Conservation (phyloP, 2,888 invertebrate genomes). For the Synanthedon myopaeformis region DNA sequence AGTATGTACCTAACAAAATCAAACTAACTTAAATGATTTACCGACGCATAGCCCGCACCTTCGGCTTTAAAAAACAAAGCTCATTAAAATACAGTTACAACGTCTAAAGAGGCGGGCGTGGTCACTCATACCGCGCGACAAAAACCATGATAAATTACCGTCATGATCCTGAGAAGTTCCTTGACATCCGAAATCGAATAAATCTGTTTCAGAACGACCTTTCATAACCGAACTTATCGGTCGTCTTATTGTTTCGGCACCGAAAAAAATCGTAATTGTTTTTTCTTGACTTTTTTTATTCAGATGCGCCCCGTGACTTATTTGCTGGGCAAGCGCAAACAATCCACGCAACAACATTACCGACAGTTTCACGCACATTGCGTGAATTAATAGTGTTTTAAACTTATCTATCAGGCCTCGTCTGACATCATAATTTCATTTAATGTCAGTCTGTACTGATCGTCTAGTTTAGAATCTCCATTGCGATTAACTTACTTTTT, state of each 20-base stretch:
- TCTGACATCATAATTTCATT: too few relatives aligned
- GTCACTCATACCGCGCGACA: slow-evolving; percentile 34
- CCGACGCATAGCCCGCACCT: slow-evolving; percentile 7
- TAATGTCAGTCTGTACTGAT: too few relatives aligned
- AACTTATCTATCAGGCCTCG: neutral
- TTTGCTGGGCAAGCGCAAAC: slow-evolving; percentile 28
- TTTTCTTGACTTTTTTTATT: slow-evolving; percentile 9
- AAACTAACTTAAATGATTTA: slow-evolving; percentile 6
- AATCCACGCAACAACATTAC: slow-evolving; percentile 29
- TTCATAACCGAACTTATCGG: slow-evolving; percentile 26
- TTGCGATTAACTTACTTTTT: too few relatives aligned
- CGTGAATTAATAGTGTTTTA: slow-evolving; percentile 30
- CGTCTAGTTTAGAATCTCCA: too few relatives aligned
- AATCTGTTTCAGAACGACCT: slow-evolving; percentile 5
- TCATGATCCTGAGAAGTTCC: slow-evolving; percentile 35
- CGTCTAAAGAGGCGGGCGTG: slow-evolving; percentile 26
- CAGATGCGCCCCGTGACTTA: slow-evolving; percentile 27
- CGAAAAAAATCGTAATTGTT: slow-evolving; percentile 17
- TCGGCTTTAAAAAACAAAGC: slow-evolving; percentile 16
- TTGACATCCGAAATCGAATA: slow-evolving; percentile 33
- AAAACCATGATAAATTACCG: slow-evolving; percentile 55
- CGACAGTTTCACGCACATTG: slow-evolving; percentile 35
- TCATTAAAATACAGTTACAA: slow-evolving; percentile 42
- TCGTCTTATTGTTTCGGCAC: slow-evolving; percentile 21
- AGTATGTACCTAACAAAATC: too few relatives aligned